Evolutionary conservation across 2,113 vertebrate species (phyloP).

Genomic region (Rhabdomys dilectus): DNA sequence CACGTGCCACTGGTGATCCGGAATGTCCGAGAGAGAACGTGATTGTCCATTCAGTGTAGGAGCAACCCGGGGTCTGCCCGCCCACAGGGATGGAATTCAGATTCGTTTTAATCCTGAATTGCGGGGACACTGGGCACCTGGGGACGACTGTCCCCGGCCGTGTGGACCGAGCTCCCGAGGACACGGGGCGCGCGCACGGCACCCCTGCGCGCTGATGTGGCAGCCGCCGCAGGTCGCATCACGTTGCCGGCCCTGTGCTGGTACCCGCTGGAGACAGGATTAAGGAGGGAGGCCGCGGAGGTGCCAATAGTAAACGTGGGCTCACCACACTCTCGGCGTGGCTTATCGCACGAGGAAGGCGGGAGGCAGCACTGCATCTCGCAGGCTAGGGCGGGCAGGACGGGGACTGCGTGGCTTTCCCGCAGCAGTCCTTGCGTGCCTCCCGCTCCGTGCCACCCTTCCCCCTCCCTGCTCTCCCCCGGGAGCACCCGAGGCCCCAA

Average conservation of each 20-base stretch:
- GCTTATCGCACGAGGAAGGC: background rate
- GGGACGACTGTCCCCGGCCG: constrained; percentile 19
- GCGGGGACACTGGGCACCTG: constrained; percentile 4
- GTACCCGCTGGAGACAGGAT: constrained; percentile 83
- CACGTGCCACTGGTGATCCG: background rate
- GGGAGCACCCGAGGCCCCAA: constrained; percentile 42
- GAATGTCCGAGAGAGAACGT: background rate
- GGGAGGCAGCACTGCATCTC: constrained; percentile 21
- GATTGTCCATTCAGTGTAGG: background rate
- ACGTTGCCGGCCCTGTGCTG: constrained; percentile 88
- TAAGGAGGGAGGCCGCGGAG: constrained; percentile 80
- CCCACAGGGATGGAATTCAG: background rate
- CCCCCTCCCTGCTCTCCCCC: background rate
- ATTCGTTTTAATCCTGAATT: background rate
- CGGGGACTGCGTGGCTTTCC: constrained; percentile 14
- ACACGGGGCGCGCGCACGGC: constrained; percentile 64
- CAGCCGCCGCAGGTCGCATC: constrained; percentile 82
- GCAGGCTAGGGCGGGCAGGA: background rate
- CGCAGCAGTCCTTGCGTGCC: constrained; percentile 3
- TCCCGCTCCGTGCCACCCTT: background rate
- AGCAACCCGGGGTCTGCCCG: background rate
- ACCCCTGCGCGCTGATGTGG: constrained; percentile 81
- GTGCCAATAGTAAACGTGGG: constrained; percentile 82
- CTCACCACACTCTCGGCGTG: constrained; percentile 66
- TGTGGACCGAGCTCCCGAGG: constrained; percentile 15